phyloP scores from a whole-genome alignment of 2,113 vertebrate genomes.

The Xenus cinereus region DNA sequence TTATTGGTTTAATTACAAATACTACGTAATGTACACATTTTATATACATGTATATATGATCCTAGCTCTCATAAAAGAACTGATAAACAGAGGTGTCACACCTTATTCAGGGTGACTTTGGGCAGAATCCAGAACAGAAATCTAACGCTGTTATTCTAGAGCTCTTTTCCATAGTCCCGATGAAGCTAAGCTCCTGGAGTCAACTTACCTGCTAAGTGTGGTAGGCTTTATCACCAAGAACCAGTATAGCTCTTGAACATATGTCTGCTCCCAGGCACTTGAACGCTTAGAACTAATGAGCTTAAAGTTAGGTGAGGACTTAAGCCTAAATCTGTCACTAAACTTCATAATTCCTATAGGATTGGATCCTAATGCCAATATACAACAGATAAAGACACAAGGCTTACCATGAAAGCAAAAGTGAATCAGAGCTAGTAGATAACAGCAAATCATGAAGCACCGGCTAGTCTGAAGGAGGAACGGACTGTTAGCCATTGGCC shows the following conservation, averaged over 20 bases:
- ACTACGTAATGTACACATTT: not conserved
- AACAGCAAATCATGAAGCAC: not conserved
- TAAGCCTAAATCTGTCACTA: not conserved
- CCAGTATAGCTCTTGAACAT: not conserved
- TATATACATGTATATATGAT: not conserved
- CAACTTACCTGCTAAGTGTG: not conserved
- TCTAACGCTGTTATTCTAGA: not conserved
- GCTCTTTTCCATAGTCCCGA: not conserved
- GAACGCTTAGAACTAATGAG: not conserved
- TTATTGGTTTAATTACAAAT: not conserved
- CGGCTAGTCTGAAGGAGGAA: not conserved
- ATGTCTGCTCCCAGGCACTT: not conserved
- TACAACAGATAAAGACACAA: not conserved
- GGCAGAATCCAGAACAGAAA: not conserved
- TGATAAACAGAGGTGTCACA: not conserved
- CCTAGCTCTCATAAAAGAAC: not conserved
- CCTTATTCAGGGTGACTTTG: not conserved
- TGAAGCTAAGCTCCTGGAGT: not conserved
- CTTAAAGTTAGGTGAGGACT: not conserved
- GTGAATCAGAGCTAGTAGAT: fast-evolving
- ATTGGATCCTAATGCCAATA: not conserved
- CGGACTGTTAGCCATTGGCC: not conserved
- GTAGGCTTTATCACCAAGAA: not conserved
- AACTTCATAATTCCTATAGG: not conserved
- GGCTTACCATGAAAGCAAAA: not conserved